Evolutionary conservation across 2,888 invertebrate genomes (phyloP).

Genomic region (Mantis religiosa): DNA sequence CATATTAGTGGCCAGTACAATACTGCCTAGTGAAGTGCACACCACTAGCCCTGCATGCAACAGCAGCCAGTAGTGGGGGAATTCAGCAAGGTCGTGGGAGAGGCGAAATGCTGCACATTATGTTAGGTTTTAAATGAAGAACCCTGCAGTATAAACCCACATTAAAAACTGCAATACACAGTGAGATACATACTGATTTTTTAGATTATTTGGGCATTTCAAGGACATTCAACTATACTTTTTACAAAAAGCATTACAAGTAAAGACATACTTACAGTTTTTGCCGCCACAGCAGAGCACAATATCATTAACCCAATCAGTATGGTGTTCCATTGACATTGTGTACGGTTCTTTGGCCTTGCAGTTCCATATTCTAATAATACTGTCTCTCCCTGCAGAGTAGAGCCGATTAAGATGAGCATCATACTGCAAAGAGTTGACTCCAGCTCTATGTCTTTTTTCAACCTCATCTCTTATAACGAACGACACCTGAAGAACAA

Average conservation of each 20-base stretch:
- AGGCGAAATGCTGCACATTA: too few relatives aligned
- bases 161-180: too few relatives aligned
- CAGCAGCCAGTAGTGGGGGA: too few relatives aligned
- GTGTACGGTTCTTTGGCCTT: slow-evolving; percentile 70
- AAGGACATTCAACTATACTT: too few relatives aligned
- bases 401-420: slow-evolving; percentile 81
- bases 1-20: too few relatives aligned
- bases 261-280: slow-evolving; percentile 62
- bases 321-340: slow-evolving; percentile 98
- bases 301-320: slow-evolving; percentile 99
- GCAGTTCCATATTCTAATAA: slow-evolving; percentile 86
- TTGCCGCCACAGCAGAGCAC: slow-evolving; percentile 95
- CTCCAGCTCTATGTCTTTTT: slow-evolving; percentile 88
- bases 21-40: too few relatives aligned
- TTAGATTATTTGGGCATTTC: too few relatives aligned
- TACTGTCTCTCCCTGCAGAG: slow-evolving; percentile 94
- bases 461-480: slow-evolving; percentile 96
- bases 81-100: too few relatives aligned
- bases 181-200: not conserved
- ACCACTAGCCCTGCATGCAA: too few relatives aligned
- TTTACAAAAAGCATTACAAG: too few relatives aligned
- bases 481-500: slow-evolving; percentile 77
- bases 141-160: too few relatives aligned
- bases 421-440: slow-evolving; percentile 94
- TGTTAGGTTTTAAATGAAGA: too few relatives aligned